These are phyloP conservation scores for Platanista minor DNA, from an alignment of 2,113 vertebrate genomes.

Conservation along the genomic window DNA sequence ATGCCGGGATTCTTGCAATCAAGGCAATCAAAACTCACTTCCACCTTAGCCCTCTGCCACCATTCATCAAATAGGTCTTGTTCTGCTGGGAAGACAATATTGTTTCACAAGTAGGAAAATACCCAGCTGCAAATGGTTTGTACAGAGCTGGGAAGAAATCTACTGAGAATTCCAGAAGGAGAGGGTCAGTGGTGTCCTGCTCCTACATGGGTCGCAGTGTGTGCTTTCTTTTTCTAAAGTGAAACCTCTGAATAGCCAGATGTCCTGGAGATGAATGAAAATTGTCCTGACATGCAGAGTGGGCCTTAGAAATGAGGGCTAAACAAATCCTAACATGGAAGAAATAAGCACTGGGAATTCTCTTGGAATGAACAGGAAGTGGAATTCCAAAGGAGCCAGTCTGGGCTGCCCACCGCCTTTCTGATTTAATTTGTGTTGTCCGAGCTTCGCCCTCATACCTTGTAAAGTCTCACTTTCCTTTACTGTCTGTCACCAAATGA, in stretches of 20 bases:
- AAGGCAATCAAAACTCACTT: conserved; percentile 61
- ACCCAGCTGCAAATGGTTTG: conserved; percentile 15
- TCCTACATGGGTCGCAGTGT: background rate
- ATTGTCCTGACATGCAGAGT: background rate
- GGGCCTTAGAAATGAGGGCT: background rate
- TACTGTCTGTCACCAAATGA: background rate
- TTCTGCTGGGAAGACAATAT: conserved; percentile 35
- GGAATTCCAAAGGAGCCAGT: background rate
- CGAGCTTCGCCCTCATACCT: background rate
- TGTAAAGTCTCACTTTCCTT: conserved; percentile 1
- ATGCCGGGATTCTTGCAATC: conserved; percentile 57
- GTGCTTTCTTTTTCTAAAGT: background rate
- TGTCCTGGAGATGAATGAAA: background rate
- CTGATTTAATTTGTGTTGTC: background rate
- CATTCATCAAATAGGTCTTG: conserved; percentile 52
- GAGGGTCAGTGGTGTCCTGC: background rate
- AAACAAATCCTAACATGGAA: background rate
- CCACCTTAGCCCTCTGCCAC: conserved; percentile 53
- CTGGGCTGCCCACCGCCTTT: background rate
- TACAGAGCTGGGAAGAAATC: background rate
- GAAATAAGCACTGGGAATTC: background rate
- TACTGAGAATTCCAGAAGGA: background rate
- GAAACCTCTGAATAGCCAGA: background rate
- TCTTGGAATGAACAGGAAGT: background rate
- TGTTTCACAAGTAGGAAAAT: conserved; percentile 16